Evolutionary conservation across 1,140 invertebrate species (phyloP).

Genomic region (Lordiphosa clarofinis): DNA sequence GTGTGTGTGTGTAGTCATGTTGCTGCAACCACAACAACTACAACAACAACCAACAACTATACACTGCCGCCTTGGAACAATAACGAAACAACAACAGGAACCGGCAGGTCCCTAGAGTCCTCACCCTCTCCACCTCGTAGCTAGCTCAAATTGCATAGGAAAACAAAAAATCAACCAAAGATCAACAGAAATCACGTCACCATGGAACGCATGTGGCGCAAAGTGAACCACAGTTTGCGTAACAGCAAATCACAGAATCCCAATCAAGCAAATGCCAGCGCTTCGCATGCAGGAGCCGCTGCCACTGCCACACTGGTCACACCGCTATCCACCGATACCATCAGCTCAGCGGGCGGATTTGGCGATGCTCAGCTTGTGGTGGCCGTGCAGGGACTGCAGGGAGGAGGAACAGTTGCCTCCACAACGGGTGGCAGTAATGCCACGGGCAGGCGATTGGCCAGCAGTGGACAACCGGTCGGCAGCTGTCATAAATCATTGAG

Average conservation of each 20-base stretch:
- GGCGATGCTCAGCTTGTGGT: slow-evolving; percentile 67
- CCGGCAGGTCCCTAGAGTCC: slow-evolving; percentile 18
- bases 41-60: slow-evolving; percentile 35
- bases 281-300: slow-evolving; percentile 4
- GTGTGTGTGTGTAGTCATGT: slow-evolving; percentile 30
- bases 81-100: slow-evolving; percentile 33
- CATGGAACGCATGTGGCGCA: slow-evolving; percentile 79
- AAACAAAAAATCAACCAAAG: slow-evolving; percentile 9
- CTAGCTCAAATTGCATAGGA: slow-evolving; percentile 51
- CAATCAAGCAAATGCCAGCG: slow-evolving; percentile 13
- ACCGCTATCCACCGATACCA: slow-evolving; percentile 66
- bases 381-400: slow-evolving; percentile 51
- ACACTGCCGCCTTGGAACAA: slow-evolving; percentile 59
- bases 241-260: slow-evolving; percentile 55
- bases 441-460: slow-evolving; percentile 67
- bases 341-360: slow-evolving; percentile 69
- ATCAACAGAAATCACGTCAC: slow-evolving; percentile 7
- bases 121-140: slow-evolving; percentile 34
- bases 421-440: slow-evolving; percentile 64
- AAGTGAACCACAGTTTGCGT: slow-evolving; percentile 77
- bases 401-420: slow-evolving; percentile 26
- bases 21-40: slow-evolving; percentile 23
- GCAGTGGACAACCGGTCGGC: slow-evolving; percentile 40
- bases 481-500: slow-evolving; percentile 69
- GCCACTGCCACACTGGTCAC: slow-evolving; percentile 28